These are phyloP conservation scores for Pomatorhinus ruficollis DNA, from an alignment of 2,113 vertebrate genomes.

Conservation along the genomic window DNA sequence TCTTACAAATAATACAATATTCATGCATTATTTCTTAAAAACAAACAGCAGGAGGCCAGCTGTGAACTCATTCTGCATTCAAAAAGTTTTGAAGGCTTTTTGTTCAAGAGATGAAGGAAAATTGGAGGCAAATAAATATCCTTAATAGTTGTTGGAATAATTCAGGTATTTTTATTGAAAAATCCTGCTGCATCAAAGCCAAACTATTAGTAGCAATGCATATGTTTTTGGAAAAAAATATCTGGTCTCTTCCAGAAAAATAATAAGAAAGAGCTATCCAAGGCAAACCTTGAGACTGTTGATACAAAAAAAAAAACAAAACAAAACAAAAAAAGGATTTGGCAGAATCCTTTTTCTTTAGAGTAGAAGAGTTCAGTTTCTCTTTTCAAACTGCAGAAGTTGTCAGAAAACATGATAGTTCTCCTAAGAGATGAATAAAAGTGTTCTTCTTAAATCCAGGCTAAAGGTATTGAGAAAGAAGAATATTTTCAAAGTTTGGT, in stretches of 20 bases:
- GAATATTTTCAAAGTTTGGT: neutral
- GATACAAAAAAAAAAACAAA: neutral
- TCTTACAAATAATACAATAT: neutral
- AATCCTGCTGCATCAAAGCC: constrained; percentile 55
- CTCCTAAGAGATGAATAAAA: neutral
- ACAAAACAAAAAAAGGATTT: neutral
- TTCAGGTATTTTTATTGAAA: constrained; percentile 65
- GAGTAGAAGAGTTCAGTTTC: neutral
- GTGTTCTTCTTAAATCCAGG: neutral
- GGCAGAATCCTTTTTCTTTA: neutral
- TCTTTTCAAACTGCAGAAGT: neutral
- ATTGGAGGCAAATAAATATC: constrained; percentile 54
- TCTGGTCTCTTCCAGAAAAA: constrained; percentile 15
- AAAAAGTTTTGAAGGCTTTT: constrained; percentile 18
- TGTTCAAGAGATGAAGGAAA: constrained; percentile 47
- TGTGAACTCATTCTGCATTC: neutral
- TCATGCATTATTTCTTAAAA: neutral
- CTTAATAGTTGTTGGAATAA: constrained; percentile 56
- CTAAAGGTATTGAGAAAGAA: neutral
- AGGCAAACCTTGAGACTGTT: constrained; percentile 11
- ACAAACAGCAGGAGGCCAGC: neutral
- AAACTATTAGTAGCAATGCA: constrained; percentile 49
- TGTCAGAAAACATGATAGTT: neutral
- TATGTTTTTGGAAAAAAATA: constrained; percentile 35
- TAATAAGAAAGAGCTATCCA: constrained; percentile 31